Base-by-base conservation (phyloP, 2,797 vertebrate species). In the Pseudotriccus pelzelni region DNA sequence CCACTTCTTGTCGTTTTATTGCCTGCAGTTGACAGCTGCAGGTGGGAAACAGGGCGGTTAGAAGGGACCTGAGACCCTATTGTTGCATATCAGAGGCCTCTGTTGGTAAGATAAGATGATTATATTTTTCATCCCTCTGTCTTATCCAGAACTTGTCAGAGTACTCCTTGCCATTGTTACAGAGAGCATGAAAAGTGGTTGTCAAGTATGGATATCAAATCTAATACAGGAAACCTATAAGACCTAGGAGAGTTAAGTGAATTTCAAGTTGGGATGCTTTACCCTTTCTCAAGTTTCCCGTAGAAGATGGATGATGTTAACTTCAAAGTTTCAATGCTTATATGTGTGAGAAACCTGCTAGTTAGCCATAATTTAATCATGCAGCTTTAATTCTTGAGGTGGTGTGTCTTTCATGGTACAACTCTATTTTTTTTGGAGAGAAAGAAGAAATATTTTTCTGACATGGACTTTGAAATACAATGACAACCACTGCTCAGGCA, bases 11-110 rank as follows among this genome's bases (percentile, higher is more conserved):
- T 52, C 20, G 16, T 66, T 92, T 93, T 90, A 66, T 73, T 91
- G 69, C 66, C 1, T 12, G 55, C 59, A 78, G 69, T 69, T 95
- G 95, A 92, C 91, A 96, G 92, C 95, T 94, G 89, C 37, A 67
- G 91, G 76, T 95, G 87, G 87, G 79, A 91, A 86, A 66, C 47
- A 46, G 55, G 9, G 53, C 74, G 39, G 41, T 86, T 78, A 43
- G 52, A 76, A 69, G 41, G 32, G 59, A 94, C 23, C 69, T 30
- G 52, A 56, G 67, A 76, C 84, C 53, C 80, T 63, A 1, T 81
- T 19, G 8, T 8, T 87, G 69, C 36, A 47, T 94, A 22, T 47
- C 77, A 32, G 89, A 89, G 89, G 78, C 66, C 66, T 91, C 89
- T 93, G 52, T 87, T 80, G 93, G 76, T 80, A 94, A 92, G 47